Base-by-base conservation (phyloP, 1,140 invertebrate genomes). In the Halesus radiatus region DNA sequence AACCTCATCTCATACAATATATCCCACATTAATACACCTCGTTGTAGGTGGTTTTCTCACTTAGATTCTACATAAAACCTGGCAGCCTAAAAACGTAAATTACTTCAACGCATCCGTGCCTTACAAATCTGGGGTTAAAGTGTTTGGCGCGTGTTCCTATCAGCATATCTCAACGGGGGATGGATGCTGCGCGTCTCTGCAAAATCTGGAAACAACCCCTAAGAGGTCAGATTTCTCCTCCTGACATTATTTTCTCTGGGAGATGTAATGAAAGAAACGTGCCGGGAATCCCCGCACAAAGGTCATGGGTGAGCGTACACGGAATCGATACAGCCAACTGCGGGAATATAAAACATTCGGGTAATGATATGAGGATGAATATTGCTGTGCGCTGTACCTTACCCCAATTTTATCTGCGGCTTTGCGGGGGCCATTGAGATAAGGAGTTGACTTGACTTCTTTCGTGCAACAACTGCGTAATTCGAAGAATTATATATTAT, bases 191-290 rank as follows among this genome's bases (percentile, higher is more conserved):
- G 37, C 37, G 37, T 45, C 37, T 10, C 37, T 13, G 37, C 37
- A 37, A 66, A 64, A 54, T 64, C 62, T 50, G 76, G 62, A 78
- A 78, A 70, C 76, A 45, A 1, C 37, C 37, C 37, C 68, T 78
- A 54, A 52, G 60, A 29, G 76, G 76, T 68, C 76, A 78, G 64
- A 62, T 52, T 70, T 22, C 16, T 68, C 64, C 37, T 7, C 74
- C 76, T 64, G 22, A 79, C 50, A 68, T 72, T 72, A 72, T 72
- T 56, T 56, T 68, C 77, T 29, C 52, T 68, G 37, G 37, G 77
- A 58, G 66, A 56, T 54, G 68, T 79, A 79, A 79, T 79, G 64
- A 79, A 79, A 23, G 77, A 15, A 45, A 58, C 77, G 77, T 79
- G 77, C 45, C 22, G 16, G 23, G 54, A 79, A 79, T 79, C 20